phyloP scores from a whole-genome alignment of 2,113 vertebrate species.

The Anseranas semipalmata region DNA sequence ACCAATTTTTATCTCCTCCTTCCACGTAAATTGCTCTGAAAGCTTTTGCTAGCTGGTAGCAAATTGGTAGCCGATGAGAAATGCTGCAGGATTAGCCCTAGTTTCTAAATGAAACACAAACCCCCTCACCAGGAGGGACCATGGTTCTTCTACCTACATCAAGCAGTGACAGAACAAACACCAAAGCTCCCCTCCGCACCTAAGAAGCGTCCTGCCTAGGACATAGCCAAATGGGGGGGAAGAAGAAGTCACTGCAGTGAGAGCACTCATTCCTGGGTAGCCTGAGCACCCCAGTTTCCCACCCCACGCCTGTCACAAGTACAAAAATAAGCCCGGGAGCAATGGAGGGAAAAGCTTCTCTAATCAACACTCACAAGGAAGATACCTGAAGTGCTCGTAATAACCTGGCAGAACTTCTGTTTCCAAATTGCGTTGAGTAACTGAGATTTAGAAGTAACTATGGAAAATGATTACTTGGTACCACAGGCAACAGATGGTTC shows the following conservation, averaged over 20 bases:
- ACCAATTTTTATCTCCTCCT: background rate
- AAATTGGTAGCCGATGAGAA: background rate
- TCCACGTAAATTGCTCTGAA: background rate
- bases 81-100: background rate
- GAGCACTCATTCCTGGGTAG: background rate
- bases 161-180: background rate
- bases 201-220: background rate
- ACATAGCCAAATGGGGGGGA: background rate
- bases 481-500: slow-evolving; percentile 39
- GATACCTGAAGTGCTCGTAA: slow-evolving; percentile 24
- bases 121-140: background rate
- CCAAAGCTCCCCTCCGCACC: background rate
- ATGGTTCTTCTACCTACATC: background rate
- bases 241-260: background rate
- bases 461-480: slow-evolving; percentile 45
- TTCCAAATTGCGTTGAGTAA: slow-evolving; percentile 23
- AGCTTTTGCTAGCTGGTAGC: background rate
- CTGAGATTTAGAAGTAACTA: slow-evolving; percentile 42
- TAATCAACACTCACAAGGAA: slow-evolving; percentile 17
- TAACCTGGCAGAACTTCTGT: slow-evolving; percentile 46
- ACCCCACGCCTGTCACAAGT: slow-evolving; percentile 25
- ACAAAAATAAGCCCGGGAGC: slow-evolving; percentile 33
- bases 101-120: slow-evolving; percentile 12
- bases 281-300: slow-evolving; percentile 25
- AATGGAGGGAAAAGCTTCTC: background rate